phyloP scores from a whole-genome alignment of 2,113 vertebrate genomes.

The Larimichthys crocea region DNA sequence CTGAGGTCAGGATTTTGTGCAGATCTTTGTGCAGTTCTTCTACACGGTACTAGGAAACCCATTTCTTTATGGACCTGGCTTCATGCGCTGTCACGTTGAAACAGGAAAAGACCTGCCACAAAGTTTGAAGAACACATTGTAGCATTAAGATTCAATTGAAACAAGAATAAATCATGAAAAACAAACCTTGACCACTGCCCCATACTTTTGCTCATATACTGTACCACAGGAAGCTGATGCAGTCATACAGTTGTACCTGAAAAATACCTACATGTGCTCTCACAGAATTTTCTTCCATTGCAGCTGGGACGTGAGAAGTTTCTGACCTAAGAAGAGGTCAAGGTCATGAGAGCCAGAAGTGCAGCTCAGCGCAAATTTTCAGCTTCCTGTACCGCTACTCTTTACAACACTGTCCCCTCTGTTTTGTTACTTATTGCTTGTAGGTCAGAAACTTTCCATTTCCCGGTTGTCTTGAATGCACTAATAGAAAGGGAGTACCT shows the following conservation, averaged over 20 bases:
- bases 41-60: background rate
- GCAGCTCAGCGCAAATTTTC: conserved; percentile 29
- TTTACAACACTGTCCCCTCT: conserved; percentile 63
- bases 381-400: conserved; percentile 49
- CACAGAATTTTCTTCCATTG: background rate
- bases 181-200: background rate
- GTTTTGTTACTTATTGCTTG: conserved; percentile 50
- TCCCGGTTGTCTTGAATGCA: conserved; percentile 52
- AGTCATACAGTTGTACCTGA: background rate
- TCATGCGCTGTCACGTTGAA: background rate
- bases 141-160: background rate
- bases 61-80: background rate
- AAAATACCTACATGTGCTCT: background rate
- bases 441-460: conserved; percentile 69
- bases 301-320: conserved; percentile 53
- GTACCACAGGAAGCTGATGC: background rate
- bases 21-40: background rate
- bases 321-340: conserved; percentile 56
- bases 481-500: conserved; percentile 81
- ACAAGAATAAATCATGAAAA: background rate
- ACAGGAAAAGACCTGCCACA: background rate
- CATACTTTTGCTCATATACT: background rate
- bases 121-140: background rate
- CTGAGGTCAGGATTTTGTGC: conserved; percentile 4
- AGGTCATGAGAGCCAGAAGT: conserved; percentile 51